Evolutionary conservation across 1,140 invertebrate genomes (phyloP).

Genomic region (Drosophila bocki): DNA sequence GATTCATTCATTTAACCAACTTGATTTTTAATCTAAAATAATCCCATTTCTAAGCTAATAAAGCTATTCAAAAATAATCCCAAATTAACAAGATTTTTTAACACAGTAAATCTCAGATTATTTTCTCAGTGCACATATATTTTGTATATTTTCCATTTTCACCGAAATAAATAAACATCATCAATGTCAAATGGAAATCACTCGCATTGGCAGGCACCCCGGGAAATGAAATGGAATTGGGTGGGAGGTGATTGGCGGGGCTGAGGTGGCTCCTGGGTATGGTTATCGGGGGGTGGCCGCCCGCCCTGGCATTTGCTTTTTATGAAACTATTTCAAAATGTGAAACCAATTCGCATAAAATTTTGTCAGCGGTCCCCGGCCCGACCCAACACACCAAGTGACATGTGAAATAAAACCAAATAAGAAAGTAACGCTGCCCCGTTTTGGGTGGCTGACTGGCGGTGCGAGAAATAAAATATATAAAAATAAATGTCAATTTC

Average conservation of each 20-base stretch:
- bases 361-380: slow-evolving; percentile 63
- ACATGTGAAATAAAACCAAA: slow-evolving; percentile 73
- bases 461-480: slow-evolving; percentile 53
- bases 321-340: slow-evolving; percentile 84
- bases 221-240: slow-evolving; percentile 44
- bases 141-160: slow-evolving; percentile 81
- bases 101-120: no score
- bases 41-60: neutral
- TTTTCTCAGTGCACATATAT: slow-evolving; percentile 29
- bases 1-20: no score
- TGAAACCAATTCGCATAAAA: slow-evolving; percentile 81
- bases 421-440: slow-evolving; percentile 58
- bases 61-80: neutral
- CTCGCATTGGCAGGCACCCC: slow-evolving; percentile 56
- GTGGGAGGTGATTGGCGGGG: slow-evolving; percentile 2
- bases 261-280: neutral
- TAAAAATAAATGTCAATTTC: slow-evolving; percentile 75
- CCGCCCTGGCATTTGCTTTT: slow-evolving; percentile 67
- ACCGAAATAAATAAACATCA: slow-evolving; percentile 83
- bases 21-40: no score
- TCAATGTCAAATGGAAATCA: slow-evolving; percentile 83
- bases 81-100: no score
- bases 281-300: neutral
- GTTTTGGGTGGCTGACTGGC: slow-evolving; percentile 10
- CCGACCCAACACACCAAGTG: slow-evolving; percentile 22